phyloP scores from a whole-genome alignment of 1,140 invertebrate genomes.

The Akabosia matsudoensis region DNA sequence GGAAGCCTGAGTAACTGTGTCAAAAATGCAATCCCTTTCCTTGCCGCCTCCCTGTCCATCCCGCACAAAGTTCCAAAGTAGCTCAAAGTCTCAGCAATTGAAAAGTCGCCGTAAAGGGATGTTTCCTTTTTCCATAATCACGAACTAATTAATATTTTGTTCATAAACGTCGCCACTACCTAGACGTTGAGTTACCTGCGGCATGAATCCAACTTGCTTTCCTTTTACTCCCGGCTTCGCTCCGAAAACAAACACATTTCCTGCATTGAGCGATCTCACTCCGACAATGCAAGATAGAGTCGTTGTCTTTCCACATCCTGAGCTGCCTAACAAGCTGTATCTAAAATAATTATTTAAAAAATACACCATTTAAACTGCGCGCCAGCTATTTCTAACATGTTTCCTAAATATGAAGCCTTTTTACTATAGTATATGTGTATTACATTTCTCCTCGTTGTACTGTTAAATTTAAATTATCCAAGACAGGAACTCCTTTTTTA shows the following conservation, averaged over 20 bases:
- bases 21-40: not conserved
- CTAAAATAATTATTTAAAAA: not conserved
- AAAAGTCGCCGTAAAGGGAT: conserved; percentile 17
- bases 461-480: not conserved
- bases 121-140: too few species aligned
- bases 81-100: not conserved
- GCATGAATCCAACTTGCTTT: conserved; percentile 1
- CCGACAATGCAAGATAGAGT: not conserved
- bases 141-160: too few species aligned
- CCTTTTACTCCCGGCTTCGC: not conserved
- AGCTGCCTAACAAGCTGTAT: not conserved
- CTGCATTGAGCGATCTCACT: not conserved
- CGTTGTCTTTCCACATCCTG: not conserved
- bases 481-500: conserved; percentile 1
- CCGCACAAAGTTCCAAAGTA: conserved; percentile 13
- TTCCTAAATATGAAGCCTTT: too few species aligned
- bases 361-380: not conserved
- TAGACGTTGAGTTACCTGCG: not conserved
- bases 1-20: not conserved
- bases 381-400: not conserved
- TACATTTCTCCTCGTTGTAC: not conserved
- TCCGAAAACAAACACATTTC: not conserved
- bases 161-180: too few species aligned
- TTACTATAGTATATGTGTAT: not conserved
- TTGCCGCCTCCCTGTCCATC: not conserved